Evolutionary conservation across 1,140 invertebrate species (phyloP).

Genomic region (Drosophila bocqueti): DNA sequence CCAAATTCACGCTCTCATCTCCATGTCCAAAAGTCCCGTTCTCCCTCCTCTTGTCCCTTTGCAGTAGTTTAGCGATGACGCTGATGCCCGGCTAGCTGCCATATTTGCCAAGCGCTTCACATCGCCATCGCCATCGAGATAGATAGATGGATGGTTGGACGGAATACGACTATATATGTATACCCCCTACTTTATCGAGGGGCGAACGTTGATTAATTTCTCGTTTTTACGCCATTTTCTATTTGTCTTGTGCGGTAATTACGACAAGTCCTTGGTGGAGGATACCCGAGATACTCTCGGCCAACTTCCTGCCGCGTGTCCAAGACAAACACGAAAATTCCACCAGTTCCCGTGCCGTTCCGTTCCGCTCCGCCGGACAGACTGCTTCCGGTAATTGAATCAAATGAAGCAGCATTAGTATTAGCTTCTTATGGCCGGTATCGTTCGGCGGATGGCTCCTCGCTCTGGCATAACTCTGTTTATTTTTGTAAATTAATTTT

Average conservation of each 20-base stretch:
- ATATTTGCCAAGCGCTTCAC: slow-evolving; percentile 73
- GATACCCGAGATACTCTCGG: slow-evolving; percentile 7
- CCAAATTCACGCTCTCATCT: slow-evolving; percentile 30
- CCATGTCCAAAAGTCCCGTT: background rate
- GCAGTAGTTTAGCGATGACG: slow-evolving; percentile 29
- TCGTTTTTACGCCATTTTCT: slow-evolving; percentile 82
- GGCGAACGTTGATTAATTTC: slow-evolving; percentile 75
- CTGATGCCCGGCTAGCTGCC: slow-evolving; percentile 9
- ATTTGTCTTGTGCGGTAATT: slow-evolving; percentile 82
- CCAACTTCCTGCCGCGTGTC: slow-evolving; percentile 60
- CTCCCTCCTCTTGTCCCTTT: slow-evolving; percentile 10
- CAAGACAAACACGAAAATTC: slow-evolving; percentile 69
- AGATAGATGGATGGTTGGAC: slow-evolving; percentile 10
- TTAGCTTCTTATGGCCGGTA: slow-evolving; percentile 76
- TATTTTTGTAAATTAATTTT: slow-evolving; percentile 83
- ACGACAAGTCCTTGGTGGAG: slow-evolving; percentile 67
- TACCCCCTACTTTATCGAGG: slow-evolving; percentile 13
- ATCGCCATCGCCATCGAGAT: slow-evolving; percentile 52
- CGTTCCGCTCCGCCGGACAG: slow-evolving; percentile 31
- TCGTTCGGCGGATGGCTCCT: slow-evolving; percentile 23
- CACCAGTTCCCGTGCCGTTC: background rate
- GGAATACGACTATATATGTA: slow-evolving; percentile 18
- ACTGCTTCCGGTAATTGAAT: slow-evolving; percentile 82
- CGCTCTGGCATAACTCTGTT: slow-evolving; percentile 65
- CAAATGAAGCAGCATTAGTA: slow-evolving; percentile 83